These are phyloP conservation scores for Eulithis prunata DNA, from an alignment of 2,888 invertebrate species.

Conservation along the genomic window DNA sequence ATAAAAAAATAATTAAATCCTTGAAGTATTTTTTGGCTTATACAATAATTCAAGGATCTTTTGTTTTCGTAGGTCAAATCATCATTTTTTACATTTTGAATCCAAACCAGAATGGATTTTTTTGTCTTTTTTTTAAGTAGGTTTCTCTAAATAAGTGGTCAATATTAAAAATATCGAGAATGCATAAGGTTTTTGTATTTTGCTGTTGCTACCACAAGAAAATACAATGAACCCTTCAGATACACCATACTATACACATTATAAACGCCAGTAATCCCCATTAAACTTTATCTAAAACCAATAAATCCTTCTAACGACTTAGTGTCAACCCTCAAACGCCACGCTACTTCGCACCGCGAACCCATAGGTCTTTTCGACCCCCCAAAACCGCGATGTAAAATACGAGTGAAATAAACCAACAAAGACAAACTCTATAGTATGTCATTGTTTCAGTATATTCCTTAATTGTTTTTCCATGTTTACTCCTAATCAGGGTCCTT, in stretches of 20 bases:
- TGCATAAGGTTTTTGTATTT: background rate
- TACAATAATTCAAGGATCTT: too few species aligned
- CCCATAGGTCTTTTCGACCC: slow-evolving; percentile 60
- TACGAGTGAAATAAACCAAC: slow-evolving; percentile 49
- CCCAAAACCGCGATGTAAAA: slow-evolving; percentile 71
- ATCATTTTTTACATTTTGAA: too few species aligned
- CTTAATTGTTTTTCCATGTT: slow-evolving; percentile 83
- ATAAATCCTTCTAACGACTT: slow-evolving; percentile 73
- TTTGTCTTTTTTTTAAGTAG: too few species aligned
- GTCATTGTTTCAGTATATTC: slow-evolving; percentile 78
- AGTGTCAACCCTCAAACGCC: slow-evolving; percentile 69
- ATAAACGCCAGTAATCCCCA: slow-evolving; percentile 63
- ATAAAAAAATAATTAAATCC: too few species aligned
- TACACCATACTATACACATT: slow-evolving; percentile 44
- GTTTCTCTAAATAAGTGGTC: too few species aligned
- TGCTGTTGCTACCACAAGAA: slow-evolving; percentile 8
- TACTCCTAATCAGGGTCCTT: slow-evolving; percentile 69
- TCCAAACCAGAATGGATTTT: too few species aligned
- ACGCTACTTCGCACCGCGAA: slow-evolving; percentile 56
- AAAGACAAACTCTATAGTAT: slow-evolving; percentile 75
- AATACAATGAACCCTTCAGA: slow-evolving; percentile 38
- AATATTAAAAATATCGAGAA: too few species aligned
- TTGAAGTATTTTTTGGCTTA: too few species aligned
- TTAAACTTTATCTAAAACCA: slow-evolving; percentile 76
- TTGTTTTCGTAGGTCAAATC: too few species aligned